Base-by-base conservation (phyloP, 1,140 invertebrate genomes). In the Mercenaria mercenaria region DNA sequence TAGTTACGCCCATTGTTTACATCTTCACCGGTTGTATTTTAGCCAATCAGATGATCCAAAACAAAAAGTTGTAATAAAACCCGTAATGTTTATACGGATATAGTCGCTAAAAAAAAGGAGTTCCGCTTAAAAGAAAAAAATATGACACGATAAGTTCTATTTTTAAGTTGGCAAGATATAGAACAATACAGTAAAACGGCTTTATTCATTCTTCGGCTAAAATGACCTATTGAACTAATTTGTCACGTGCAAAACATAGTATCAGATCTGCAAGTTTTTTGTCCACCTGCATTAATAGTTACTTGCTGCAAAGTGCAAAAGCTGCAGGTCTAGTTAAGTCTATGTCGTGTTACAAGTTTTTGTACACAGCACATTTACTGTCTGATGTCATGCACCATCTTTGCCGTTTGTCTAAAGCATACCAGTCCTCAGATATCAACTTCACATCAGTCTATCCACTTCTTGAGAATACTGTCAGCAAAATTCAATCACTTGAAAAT, bases 371-470 rank as follows among this genome's bases (percentile, higher is more conserved):
- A n/a, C 83, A 90, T 56, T 90, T 67, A 52, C 76, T 90, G 26
- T 64, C 89, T 29, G 61, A 90, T 90, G 89, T 90, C 47, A 50
- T 90, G 29, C 43, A 67, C 20, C 72, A 84, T 0, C 67, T 90
- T 37, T 13, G 52, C n/a, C 32, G 77, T 23, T 26, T 89, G 29
- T 83, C 67, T 43, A 83, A 76, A 41, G n/a, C 80, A 10, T 90
- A 69, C 77, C 89, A 90, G 47, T 64, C 47, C 29, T 72, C 74
- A 20, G 52, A 61, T 43, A 64, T 84, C 13, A 79, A 90, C 47
- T 84, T 79, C 76, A 59, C 69, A 26, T 69, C 59, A 43, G 81
- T 85, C 18, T 67, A 79, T 29, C 56, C 81, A 18, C 61, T 85
- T 15, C 47, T 89, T 3, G 32, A 81, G 59, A 29, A 77, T 74